Percentiles rank a stretch among this genome's conserved stretches.
Evolutionary conservation across 1,140 invertebrate genomes (phyloP).

Genomic region (Drosophila kepulauana): DNA sequence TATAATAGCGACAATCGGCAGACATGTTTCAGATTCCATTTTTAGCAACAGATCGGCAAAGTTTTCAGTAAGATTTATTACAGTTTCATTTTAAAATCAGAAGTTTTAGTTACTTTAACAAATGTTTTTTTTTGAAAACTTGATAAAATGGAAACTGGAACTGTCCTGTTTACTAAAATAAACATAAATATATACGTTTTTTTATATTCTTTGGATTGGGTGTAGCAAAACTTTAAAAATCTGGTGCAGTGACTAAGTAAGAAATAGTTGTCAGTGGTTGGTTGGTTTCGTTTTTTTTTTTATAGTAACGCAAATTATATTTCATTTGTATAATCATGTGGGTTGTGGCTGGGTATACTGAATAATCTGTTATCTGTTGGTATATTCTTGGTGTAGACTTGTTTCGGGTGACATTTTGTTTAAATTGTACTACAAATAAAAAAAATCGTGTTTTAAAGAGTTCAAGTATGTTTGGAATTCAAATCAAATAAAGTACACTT

Average conservation of each 20-base stretch:
- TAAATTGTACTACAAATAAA: conserved; percentile 46
- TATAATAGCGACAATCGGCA: not conserved
- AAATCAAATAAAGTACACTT: conserved; percentile 16
- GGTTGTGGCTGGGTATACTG: conserved; percentile 16
- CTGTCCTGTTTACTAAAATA: conserved; percentile 7
- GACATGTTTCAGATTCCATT: conserved; percentile 6
- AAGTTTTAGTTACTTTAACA: not conserved
- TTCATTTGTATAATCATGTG: conserved; percentile 29
- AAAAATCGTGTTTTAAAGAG: not conserved
- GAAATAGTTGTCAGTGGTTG: conserved; percentile 38
- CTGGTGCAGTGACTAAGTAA: conserved; percentile 53
- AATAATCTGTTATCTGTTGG: conserved; percentile 17
- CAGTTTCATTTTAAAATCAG: no score
- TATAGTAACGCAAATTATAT: not conserved
- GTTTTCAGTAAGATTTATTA: not conserved
- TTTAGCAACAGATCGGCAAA: not conserved
- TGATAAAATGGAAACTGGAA: conserved; percentile 15
- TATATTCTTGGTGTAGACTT: conserved; percentile 9
- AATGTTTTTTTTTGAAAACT: not conserved
- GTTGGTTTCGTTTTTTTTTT: conserved; percentile 16
- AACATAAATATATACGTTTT: conserved; percentile 13
- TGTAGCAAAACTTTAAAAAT: conserved; percentile 48
- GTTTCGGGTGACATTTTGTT: conserved; percentile 13
- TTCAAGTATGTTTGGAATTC: not conserved
- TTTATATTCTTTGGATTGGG: conserved; percentile 19